Conservation (phyloP, 2,797 vertebrate genomes). For the Neomorphus geoffroyi region DNA sequence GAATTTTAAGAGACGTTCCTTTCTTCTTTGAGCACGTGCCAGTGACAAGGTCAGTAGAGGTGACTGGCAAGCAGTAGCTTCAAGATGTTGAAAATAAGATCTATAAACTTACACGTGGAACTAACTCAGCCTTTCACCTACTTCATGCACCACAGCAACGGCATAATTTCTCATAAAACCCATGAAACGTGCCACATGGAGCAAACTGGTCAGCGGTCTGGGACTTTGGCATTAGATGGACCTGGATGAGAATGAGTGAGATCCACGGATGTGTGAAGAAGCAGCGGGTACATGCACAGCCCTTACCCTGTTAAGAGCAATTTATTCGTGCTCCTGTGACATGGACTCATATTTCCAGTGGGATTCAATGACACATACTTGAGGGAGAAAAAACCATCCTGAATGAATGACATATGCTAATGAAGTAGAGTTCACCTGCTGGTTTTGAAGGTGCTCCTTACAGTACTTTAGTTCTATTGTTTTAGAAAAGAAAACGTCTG, state of each 20-base stretch:
- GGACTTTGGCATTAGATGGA: not conserved
- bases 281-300: not conserved
- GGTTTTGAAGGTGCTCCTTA: not conserved
- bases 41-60: not conserved
- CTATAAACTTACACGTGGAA: not conserved
- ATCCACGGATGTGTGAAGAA: not conserved
- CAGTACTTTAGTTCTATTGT: not conserved
- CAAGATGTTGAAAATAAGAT: not conserved
- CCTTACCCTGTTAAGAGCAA: not conserved
- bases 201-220: not conserved
- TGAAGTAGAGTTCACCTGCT: not conserved
- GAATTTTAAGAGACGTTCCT: not conserved
- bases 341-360: not conserved
- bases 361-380: not conserved
- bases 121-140: not conserved
- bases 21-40: not conserved
- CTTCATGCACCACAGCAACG: not conserved
- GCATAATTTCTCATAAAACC: not conserved
- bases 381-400: not conserved
- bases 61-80: not conserved
- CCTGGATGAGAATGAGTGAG: not conserved
- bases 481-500: not conserved
- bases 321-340: not conserved
- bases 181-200: not conserved
- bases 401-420: not conserved